Evolutionary conservation across 2,113 vertebrate genomes (phyloP).

Genomic region (Sarotherodon lohbergeri): DNA sequence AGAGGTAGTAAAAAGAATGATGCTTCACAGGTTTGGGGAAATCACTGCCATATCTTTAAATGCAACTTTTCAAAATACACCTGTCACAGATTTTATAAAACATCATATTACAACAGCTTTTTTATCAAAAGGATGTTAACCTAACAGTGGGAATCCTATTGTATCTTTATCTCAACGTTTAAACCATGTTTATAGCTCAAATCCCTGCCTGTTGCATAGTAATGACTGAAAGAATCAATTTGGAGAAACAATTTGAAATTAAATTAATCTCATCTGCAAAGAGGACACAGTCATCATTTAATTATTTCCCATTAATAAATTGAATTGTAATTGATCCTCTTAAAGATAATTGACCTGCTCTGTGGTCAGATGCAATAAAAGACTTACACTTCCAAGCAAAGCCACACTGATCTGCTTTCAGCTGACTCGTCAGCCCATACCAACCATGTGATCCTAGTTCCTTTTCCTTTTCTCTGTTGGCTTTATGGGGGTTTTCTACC

Average conservation of each 20-base stretch:
- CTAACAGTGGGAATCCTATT: neutral
- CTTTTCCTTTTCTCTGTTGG: neutral
- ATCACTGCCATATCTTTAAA: conserved; percentile 1
- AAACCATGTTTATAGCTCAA: neutral
- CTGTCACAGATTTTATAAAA: neutral
- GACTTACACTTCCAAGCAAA: conserved; percentile 56
- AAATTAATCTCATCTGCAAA: neutral
- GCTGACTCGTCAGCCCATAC: conserved; percentile 51
- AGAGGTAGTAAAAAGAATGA: conserved; percentile 15
- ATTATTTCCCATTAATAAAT: conserved; percentile 13
- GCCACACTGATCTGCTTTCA: conserved; percentile 39
- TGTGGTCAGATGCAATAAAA: conserved; percentile 12
- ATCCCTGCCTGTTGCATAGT: neutral
- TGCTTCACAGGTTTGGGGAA: neutral
- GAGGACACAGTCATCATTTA: neutral
- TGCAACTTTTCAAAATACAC: neutral
- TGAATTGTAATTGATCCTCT: conserved; percentile 30
- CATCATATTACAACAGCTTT: neutral
- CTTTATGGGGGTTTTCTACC: neutral
- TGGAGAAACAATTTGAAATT: neutral
- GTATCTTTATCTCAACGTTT: neutral
- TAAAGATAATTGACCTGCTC: neutral
- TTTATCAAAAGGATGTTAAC: neutral
- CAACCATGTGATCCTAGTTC: conserved; percentile 9
- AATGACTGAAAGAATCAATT: neutral